Base-by-base conservation (phyloP, 2,113 vertebrate genomes). In the Leucosticte australis region DNA sequence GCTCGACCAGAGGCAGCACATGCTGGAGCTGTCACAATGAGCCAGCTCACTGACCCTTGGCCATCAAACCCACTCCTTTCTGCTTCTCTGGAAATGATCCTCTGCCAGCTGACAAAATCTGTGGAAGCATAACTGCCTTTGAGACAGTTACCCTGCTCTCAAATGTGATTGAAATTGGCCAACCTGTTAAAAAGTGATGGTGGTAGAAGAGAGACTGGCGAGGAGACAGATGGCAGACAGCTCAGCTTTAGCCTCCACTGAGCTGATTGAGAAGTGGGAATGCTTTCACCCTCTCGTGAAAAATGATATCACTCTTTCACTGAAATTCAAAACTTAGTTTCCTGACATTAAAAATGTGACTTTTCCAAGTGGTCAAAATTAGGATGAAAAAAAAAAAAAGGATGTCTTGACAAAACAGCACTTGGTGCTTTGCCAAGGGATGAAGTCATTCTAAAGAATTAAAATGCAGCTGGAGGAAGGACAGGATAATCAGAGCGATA, bases 141-240 rank as follows among this genome's bases (percentile, higher is more conserved):
- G 60, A 96, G 86, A 50, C 27, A 63, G 52, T 71, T 60, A 67
- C 52, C 20, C 92, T 83, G 60, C 73, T 59, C 78, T 84, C 47
- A 84, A 67, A 77, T 67, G 60, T 71, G 86, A 93, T 89, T 83
- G 83, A 78, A 96, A 81, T 87, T 93, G 92, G 95, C 91, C 80
- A 90, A 95, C 92, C 89, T 67, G 76, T 70, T 95, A 52, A 81
- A 80, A 96, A 90, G 70, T 12, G 8, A 69, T n/a, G 73, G 71
- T 67, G 60, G 89, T 92, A 80, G 83, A 92, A 83, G 92, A 89
- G 94, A 96, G 89, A 44, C 80, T 92, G 88, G 90, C 9, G 16
- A 93, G 95, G 89, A 94, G 94, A 95, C 96, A 97, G 96, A 96
- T 94, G 95, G 96, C 83, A 97, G 91, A 94, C 73, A 92, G 92